phyloP scores from a whole-genome alignment of 2,888 invertebrate species.

The Caenorhabditis wallacei region DNA sequence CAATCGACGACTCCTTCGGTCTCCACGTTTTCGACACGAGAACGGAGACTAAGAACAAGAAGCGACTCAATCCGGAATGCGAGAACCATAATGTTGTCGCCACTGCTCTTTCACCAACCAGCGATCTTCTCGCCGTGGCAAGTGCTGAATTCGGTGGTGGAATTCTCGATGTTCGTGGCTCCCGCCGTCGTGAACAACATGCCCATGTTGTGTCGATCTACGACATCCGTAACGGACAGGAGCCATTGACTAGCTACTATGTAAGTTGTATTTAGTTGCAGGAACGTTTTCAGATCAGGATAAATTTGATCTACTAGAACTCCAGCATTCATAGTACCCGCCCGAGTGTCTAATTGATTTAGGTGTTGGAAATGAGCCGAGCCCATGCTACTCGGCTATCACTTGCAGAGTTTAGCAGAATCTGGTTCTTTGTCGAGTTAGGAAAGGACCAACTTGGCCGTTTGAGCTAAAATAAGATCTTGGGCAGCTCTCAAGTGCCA shows the following conservation, averaged over 20 bases:
- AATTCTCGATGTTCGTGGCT: constrained; percentile 57
- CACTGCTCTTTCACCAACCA: constrained; percentile 56
- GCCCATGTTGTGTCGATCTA: constrained; percentile 64
- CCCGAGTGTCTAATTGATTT: too few species aligned
- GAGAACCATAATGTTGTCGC: constrained; percentile 67
- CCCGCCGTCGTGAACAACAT: constrained; percentile 48
- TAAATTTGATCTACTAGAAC: too few species aligned
- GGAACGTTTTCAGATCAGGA: too few species aligned
- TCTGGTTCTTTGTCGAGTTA: too few species aligned
- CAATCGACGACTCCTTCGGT: constrained; percentile 69
- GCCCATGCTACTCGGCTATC: too few species aligned
- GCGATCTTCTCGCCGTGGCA: constrained; percentile 60
- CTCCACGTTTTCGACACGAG: constrained; percentile 67
- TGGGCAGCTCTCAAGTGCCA: too few species aligned
- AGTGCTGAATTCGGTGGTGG: constrained; percentile 64
- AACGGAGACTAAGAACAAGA: constrained; percentile 62
- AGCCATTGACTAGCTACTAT: constrained; percentile 63
- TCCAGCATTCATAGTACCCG: too few species aligned
- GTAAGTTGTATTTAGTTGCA: constrained; percentile 15
- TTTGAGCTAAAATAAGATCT: too few species aligned
- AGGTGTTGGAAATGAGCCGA: too few species aligned
- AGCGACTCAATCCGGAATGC: constrained; percentile 66
- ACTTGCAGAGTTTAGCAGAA: too few species aligned
- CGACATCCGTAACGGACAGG: constrained; percentile 56
- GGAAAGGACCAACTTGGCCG: too few species aligned